A percentile compares a stretch with the other conserved stretches of the same genome.
Conservation (phyloP, 2,888 invertebrate genomes). For the Oxytorus armatus region DNA sequence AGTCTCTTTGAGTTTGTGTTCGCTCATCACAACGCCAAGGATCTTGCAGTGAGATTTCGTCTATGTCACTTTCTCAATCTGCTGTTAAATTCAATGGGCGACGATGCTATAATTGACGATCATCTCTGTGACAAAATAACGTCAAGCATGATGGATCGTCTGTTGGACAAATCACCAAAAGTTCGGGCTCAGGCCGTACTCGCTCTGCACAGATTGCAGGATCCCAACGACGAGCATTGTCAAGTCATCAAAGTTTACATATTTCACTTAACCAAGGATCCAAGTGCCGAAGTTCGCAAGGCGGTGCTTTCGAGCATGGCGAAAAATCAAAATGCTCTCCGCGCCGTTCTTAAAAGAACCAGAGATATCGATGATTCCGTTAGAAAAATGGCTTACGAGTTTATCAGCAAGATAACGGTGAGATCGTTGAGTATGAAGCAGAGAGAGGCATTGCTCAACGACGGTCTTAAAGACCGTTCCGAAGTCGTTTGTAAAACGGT, state of each 20-base stretch:
- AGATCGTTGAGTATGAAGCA: conserved; percentile 88
- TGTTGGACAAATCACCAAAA: conserved; percentile 90
- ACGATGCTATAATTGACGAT: conserved; percentile 91
- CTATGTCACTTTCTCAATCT: conserved; percentile 92
- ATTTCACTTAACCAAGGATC: conserved; percentile 90
- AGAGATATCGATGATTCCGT: conserved; percentile 93
- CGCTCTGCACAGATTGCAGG: conserved; percentile 92
- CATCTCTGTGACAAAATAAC: conserved; percentile 90
- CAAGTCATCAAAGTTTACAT: conserved; percentile 90
- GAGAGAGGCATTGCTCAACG: conserved; percentile 87
- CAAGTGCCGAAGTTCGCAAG: conserved; percentile 90
- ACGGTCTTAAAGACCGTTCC: conserved; percentile 88
- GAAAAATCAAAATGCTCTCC: conserved; percentile 89
- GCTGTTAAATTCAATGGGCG: conserved; percentile 90
- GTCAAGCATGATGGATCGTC: conserved; percentile 88
- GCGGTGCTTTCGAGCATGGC: conserved; percentile 91
- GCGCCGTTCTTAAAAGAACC: conserved; percentile 89
- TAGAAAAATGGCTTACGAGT: conserved; percentile 86
- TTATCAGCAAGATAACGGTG: conserved; percentile 86
- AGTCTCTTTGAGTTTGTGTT: conserved; percentile 88
- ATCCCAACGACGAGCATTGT: conserved; percentile 91
- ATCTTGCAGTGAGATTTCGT: conserved; percentile 88
- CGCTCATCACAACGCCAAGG: conserved; percentile 85
- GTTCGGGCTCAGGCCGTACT: conserved; percentile 92
- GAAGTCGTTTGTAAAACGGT: conserved; percentile 85